Evolutionary conservation across 2,888 invertebrate species (phyloP).

Genomic region (Lamellibrachia satsuma): DNA sequence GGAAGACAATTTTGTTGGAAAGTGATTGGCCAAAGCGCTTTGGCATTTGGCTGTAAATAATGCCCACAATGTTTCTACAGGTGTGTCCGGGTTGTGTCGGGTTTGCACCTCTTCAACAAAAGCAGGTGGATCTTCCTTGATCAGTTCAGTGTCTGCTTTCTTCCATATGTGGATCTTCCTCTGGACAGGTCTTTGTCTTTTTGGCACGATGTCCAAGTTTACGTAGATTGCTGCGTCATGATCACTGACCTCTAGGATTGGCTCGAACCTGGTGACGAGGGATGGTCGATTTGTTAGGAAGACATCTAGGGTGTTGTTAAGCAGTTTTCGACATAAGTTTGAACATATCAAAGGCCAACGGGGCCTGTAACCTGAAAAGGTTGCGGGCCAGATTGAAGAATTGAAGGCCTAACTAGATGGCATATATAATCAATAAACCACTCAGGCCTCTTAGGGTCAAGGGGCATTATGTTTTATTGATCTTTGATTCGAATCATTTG

Average conservation of each 20-base stretch:
- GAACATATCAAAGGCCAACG: no score
- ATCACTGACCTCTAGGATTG: background rate
- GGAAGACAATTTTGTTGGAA: background rate
- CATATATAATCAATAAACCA: no score
- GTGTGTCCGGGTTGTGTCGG: background rate
- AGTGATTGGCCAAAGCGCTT: background rate
- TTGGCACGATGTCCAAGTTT: background rate
- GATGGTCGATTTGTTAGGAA: background rate
- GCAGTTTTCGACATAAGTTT: no score
- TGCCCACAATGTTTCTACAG: background rate
- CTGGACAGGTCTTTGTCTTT: background rate
- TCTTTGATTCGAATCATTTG: no score
- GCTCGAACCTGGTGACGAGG: background rate
- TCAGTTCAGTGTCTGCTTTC: background rate
- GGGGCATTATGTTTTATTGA: no score
- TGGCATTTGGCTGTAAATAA: background rate
- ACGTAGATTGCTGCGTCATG: background rate
- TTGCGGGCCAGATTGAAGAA: no score
- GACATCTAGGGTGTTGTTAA: no score
- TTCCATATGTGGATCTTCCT: background rate
- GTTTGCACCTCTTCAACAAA: background rate
- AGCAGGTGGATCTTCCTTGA: background rate
- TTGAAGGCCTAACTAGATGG: no score
- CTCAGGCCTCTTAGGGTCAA: no score
- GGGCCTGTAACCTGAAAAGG: no score